These are phyloP conservation scores for Pachyrhynchus sulphureomaculatus DNA, from an alignment of 1,140 invertebrate genomes.

Conservation along the genomic window DNA sequence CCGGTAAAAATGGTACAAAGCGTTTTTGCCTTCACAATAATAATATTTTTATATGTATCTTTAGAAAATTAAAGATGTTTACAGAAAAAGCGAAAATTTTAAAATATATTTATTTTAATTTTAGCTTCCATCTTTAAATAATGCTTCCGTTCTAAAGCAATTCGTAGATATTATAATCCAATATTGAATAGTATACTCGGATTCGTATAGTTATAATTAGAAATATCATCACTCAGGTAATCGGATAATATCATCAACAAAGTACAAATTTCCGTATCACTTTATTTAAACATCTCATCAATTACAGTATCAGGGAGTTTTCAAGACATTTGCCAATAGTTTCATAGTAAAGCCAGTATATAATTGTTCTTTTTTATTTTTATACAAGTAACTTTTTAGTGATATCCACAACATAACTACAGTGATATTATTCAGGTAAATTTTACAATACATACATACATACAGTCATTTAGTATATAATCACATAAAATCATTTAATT, in stretches of 20 bases:
- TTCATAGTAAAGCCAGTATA: slow-evolving; percentile 22
- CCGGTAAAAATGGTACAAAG: slow-evolving; percentile 50
- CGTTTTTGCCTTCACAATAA: slow-evolving; percentile 48
- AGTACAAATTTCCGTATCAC: slow-evolving; percentile 44
- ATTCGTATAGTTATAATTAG: slow-evolving; percentile 29
- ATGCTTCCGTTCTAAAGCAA: slow-evolving; percentile 47
- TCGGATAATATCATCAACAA: slow-evolving; percentile 34
- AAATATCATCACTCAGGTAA: slow-evolving; percentile 39
- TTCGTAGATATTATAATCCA: slow-evolving; percentile 44
- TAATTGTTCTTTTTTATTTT: background rate
- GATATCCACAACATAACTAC: background rate
- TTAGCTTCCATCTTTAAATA: slow-evolving; percentile 45
- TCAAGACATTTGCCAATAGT: slow-evolving; percentile 34
- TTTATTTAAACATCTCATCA: slow-evolving; percentile 26
- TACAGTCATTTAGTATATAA: background rate
- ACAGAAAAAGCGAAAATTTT: slow-evolving; percentile 23
- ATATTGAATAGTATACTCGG: slow-evolving; percentile 23
- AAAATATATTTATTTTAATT: slow-evolving; percentile 36
- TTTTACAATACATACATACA: background rate
- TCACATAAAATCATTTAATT: slow-evolving; percentile 2
- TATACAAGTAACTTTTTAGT: background rate
- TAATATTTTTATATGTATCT: slow-evolving; percentile 47
- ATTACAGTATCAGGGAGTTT: slow-evolving; percentile 31
- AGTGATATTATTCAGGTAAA: slow-evolving; percentile 4
- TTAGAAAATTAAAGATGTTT: slow-evolving; percentile 38